Percentiles rank a stretch among this genome's conserved stretches.
Conservation (phyloP, 1,140 invertebrate species). For the Drosophila dunni region DNA sequence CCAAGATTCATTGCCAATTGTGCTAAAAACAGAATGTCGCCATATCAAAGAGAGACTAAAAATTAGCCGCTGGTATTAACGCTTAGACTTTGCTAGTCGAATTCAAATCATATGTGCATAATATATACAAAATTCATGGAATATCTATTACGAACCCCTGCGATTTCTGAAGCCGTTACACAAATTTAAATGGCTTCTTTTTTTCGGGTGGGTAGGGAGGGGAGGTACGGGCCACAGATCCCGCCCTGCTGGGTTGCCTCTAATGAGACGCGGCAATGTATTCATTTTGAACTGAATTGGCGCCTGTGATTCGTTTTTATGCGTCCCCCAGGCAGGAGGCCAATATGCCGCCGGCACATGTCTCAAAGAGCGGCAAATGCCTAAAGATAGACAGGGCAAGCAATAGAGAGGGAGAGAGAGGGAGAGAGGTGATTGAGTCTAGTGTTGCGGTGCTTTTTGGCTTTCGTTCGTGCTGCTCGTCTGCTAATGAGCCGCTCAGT, state of each 20-base stretch:
- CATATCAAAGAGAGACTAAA: too few relatives aligned
- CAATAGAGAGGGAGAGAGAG: neutral
- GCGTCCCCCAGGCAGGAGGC: constrained; percentile 23
- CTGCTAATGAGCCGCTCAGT: constrained; percentile 67
- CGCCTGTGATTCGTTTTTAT: constrained; percentile 26
- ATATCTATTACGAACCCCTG: constrained; percentile 20
- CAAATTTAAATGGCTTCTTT: constrained; percentile 40
- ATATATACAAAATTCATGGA: neutral
- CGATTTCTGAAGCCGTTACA: constrained; percentile 23
- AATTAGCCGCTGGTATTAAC: neutral
- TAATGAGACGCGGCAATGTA: constrained; percentile 39
- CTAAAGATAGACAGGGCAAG: neutral
- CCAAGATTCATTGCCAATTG: too few relatives aligned
- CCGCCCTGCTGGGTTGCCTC: constrained; percentile 33
- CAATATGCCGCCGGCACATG: constrained; percentile 23
- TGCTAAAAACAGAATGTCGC: too few relatives aligned
- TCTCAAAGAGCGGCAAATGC: neutral
- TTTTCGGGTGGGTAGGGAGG: too few relatives aligned
- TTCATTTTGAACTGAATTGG: constrained; percentile 39
- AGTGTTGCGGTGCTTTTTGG: constrained; percentile 17
- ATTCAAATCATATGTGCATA: neutral
- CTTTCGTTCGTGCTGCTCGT: constrained; percentile 3
- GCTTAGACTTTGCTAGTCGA: neutral
- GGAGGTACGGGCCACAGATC: neutral
- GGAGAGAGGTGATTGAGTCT: neutral